phyloP scores from a whole-genome alignment of 2,888 invertebrate genomes.

The Scaptomyza parva region DNA sequence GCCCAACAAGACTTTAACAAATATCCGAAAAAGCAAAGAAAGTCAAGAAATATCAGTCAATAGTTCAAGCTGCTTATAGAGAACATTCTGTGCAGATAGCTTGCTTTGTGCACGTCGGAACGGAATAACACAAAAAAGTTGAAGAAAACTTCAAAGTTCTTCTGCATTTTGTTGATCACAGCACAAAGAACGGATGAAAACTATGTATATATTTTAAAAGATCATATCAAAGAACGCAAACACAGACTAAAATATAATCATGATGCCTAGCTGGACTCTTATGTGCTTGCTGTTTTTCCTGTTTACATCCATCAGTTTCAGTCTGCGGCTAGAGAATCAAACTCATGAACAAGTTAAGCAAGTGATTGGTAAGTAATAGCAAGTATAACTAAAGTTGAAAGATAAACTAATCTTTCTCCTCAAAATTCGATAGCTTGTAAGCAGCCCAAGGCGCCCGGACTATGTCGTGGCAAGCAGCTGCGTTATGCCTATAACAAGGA shows the following conservation, averaged over 20 bases:
- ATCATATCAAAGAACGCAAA: not conserved
- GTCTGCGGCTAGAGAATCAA: conserved; percentile 58
- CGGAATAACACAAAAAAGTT: not conserved
- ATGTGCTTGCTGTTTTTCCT: conserved; percentile 39
- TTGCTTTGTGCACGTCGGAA: conserved; percentile 28
- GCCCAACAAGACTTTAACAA: conserved; percentile 41
- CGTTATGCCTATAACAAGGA: conserved; percentile 79
- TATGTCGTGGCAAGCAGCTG: conserved; percentile 73
- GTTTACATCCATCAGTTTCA: not conserved
- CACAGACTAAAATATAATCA: not conserved
- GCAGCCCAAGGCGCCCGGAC: conserved; percentile 72
- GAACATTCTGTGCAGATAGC: conserved; percentile 47
- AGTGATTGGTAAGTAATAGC: conserved; percentile 45
- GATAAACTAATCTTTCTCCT: not conserved
- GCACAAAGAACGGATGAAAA: not conserved
- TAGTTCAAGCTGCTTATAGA: conserved; percentile 20
- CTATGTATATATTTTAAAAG: conserved; percentile 15
- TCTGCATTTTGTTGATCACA: not conserved
- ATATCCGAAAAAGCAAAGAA: conserved; percentile 48
- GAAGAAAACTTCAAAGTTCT: not conserved
- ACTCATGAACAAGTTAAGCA: conserved; percentile 48
- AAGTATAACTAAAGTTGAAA: not conserved
- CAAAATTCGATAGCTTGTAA: conserved; percentile 67
- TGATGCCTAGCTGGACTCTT: conserved; percentile 20
- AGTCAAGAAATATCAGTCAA: conserved; percentile 63